Evolutionary conservation across 2,797 vertebrate species (phyloP).

Genomic region (Rhincodon typus): DNA sequence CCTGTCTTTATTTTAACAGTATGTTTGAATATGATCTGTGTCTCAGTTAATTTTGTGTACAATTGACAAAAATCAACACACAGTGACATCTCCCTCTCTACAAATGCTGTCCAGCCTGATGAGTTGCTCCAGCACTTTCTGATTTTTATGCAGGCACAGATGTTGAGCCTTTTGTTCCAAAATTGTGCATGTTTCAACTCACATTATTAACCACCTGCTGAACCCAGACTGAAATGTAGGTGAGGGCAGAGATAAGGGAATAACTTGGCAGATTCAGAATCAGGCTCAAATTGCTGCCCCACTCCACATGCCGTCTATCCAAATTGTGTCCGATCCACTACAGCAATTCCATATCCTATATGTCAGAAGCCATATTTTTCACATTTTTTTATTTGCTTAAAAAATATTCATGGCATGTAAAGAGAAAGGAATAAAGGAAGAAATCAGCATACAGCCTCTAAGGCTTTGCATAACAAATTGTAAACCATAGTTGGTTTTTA

Average conservation of each 20-base stretch:
- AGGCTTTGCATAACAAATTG: too few species aligned
- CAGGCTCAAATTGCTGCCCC: too few species aligned
- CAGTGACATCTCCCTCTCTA: too few species aligned
- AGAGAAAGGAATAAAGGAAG: background rate
- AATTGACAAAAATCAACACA: background rate
- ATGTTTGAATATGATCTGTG: background rate
- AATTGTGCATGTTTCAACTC: background rate
- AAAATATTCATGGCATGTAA: background rate
- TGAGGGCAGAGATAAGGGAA: background rate
- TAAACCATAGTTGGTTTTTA: too few species aligned
- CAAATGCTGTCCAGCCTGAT: too few species aligned
- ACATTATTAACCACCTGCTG: background rate
- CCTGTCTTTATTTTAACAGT: background rate
- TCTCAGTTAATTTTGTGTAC: background rate
- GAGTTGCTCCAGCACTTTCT: too few species aligned
- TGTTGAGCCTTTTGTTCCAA: background rate
- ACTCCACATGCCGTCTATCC: background rate
- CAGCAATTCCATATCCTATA: background rate
- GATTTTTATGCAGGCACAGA: background rate
- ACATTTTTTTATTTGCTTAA: background rate
- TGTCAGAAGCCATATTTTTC: background rate
- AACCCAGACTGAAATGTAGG: background rate
- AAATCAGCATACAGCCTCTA: too few species aligned
- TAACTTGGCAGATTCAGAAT: background rate
- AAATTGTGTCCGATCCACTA: background rate